Percentiles rank a stretch among this genome's conserved stretches.
Evolutionary conservation across 2,888 invertebrate species (phyloP).

Genomic region (Xanthorhoe spadicearia): DNA sequence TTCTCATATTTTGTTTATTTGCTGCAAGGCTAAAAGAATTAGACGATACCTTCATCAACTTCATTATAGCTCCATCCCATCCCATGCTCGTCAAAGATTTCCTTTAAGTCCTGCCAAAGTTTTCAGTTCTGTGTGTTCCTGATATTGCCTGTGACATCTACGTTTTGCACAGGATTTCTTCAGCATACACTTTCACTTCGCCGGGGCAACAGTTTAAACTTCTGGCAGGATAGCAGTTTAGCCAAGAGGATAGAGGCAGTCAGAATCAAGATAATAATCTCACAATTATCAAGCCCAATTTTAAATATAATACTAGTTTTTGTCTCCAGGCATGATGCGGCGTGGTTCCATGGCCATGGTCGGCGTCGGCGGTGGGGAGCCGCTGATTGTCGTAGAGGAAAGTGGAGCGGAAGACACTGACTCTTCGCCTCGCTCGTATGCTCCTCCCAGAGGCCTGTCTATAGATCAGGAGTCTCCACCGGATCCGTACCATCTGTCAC

Average conservation of each 20-base stretch:
- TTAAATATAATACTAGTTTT: not conserved
- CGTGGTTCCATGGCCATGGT: conserved; percentile 87
- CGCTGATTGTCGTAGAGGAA: conserved; percentile 93
- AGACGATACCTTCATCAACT: too few relatives aligned
- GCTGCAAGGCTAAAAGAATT: too few relatives aligned
- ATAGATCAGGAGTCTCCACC: conserved; percentile 91
- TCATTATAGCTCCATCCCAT: too few relatives aligned
- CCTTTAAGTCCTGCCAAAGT: too few relatives aligned
- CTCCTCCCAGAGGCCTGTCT: conserved; percentile 86
- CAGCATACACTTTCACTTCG: too few relatives aligned
- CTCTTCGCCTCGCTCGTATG: conserved; percentile 80
- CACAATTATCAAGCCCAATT: not conserved
- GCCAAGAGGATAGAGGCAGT: not conserved
- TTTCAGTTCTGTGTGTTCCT: too few relatives aligned
- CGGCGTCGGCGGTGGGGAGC: conserved; percentile 87
- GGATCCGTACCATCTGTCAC: conserved; percentile 92
- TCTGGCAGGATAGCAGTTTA: too few relatives aligned
- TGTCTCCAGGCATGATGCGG: conserved; percentile 83
- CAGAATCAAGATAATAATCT: not conserved
- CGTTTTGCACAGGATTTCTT: too few relatives aligned
- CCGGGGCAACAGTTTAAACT: too few relatives aligned
- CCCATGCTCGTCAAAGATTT: too few relatives aligned
- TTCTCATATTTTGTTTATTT: too few relatives aligned
- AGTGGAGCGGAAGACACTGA: conserved; percentile 88
- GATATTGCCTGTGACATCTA: too few relatives aligned